phyloP scores from a whole-genome alignment of 2,888 invertebrate species.

The Trissolcus brochymenae region DNA sequence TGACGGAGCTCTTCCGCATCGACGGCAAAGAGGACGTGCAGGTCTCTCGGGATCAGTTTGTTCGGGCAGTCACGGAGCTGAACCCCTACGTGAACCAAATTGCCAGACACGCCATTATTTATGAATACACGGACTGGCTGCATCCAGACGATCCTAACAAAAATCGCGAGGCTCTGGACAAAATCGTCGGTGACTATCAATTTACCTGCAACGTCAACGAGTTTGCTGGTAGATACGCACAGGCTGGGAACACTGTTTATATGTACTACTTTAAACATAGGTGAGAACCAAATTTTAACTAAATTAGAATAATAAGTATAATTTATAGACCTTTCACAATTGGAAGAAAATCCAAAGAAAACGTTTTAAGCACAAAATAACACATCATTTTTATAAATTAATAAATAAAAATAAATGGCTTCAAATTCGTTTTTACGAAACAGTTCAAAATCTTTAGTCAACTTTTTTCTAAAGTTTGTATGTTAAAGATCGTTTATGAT shows the following conservation, averaged over 20 bases:
- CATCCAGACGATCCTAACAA: slow-evolving; percentile 89
- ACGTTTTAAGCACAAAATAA: too few species aligned
- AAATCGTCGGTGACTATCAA: slow-evolving; percentile 95
- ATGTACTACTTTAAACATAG: slow-evolving; percentile 94
- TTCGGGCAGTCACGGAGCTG: slow-evolving; percentile 85
- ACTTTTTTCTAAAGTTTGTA: too few species aligned
- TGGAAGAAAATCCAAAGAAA: too few species aligned
- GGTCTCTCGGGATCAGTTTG: slow-evolving; percentile 86
- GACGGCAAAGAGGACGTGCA: slow-evolving; percentile 86
- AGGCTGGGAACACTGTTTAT: slow-evolving; percentile 92
- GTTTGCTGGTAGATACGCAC: slow-evolving; percentile 91
- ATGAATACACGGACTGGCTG: slow-evolving; percentile 95
- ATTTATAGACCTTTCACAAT: too few species aligned
- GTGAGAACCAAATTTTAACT: slow-evolving; percentile 54
- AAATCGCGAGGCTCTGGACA: slow-evolving; percentile 91
- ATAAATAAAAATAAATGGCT: too few species aligned
- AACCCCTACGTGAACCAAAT: slow-evolving; percentile 91
- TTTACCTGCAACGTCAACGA: slow-evolving; percentile 97
- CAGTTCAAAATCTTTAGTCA: too few species aligned
- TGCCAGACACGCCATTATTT: slow-evolving; percentile 91
- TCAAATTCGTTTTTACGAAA: too few species aligned
- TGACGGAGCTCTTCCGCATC: slow-evolving; percentile 89
- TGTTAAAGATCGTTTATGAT: too few species aligned
- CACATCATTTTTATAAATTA: too few species aligned
- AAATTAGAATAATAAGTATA: too few species aligned